phyloP scores from a whole-genome alignment of 2,113 vertebrate species.

The Neotragus moschatus region DNA sequence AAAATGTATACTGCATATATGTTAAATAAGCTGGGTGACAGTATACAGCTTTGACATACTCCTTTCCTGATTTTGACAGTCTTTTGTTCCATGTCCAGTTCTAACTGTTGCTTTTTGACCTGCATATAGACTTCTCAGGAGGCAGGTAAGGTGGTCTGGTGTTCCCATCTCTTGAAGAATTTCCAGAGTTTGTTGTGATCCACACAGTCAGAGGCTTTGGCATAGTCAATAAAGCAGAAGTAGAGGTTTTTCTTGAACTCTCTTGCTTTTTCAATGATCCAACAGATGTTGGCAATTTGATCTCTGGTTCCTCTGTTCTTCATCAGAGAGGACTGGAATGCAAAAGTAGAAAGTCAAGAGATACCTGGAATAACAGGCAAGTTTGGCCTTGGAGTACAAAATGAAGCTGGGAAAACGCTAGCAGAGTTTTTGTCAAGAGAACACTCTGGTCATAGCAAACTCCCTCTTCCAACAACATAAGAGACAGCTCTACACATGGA shows the following conservation, averaged over 20 bases:
- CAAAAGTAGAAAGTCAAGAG: neutral
- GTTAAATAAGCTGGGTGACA: neutral
- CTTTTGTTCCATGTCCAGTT: neutral
- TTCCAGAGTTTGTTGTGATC: neutral
- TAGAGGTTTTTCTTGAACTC: neutral
- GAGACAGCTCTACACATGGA: neutral
- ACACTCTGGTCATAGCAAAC: neutral
- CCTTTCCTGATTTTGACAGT: neutral
- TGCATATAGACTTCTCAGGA: neutral
- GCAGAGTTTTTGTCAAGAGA: neutral
- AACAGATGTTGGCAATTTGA: neutral
- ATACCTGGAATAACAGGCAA: neutral
- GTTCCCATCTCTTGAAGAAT: neutral
- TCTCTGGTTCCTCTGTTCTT: neutral
- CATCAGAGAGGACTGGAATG: neutral
- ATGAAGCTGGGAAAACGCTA: neutral
- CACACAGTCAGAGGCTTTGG: neutral
- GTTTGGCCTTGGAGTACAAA: neutral
- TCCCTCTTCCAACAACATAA: neutral
- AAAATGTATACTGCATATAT: neutral
- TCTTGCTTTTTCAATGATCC: neutral
- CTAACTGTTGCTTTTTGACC: neutral
- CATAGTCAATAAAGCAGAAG: neutral
- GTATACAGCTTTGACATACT: rapidly evolving
- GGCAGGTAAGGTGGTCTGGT: neutral